phyloP scores from a whole-genome alignment of 1,140 invertebrate genomes.

The Drosophila pachea region DNA sequence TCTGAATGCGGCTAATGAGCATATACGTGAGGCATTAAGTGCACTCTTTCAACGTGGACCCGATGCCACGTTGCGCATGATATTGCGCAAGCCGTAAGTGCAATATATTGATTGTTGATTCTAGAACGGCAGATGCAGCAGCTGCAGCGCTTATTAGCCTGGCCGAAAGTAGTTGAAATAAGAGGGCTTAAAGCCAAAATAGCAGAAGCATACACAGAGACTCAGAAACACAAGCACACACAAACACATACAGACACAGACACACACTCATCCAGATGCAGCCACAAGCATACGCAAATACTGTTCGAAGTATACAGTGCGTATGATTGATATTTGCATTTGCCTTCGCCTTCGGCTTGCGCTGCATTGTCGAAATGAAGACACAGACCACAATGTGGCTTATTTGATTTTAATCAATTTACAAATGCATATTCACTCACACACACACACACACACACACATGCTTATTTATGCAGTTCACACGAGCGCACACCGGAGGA shows the following conservation, averaged over 20 bases:
- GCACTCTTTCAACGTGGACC: conserved; percentile 85
- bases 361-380: conserved; percentile 9
- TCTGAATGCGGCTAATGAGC: conserved; percentile 83
- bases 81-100: conserved; percentile 89
- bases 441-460: background rate
- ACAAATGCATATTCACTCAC: conserved; percentile 9
- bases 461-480: conserved; percentile 79
- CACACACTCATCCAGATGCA: background rate
- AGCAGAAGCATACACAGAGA: background rate
- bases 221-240: background rate
- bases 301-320: conserved; percentile 9
- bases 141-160: background rate
- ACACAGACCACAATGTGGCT: conserved; percentile 10
- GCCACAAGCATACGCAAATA: conserved; percentile 19
- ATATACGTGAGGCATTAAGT: conserved; percentile 84
- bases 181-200: conserved; percentile 7
- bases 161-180: background rate
- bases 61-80: conserved; percentile 89
- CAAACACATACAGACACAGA: background rate
- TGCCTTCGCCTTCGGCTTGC: conserved; percentile 10
- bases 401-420: conserved; percentile 39
- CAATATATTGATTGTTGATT: conserved; percentile 12
- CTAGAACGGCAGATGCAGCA: background rate
- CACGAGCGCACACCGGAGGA: conserved; percentile 89
- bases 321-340: conserved; percentile 34